These are phyloP conservation scores for Drosophila novamexicana DNA, from an alignment of 1,140 invertebrate genomes.

Conservation along the genomic window DNA sequence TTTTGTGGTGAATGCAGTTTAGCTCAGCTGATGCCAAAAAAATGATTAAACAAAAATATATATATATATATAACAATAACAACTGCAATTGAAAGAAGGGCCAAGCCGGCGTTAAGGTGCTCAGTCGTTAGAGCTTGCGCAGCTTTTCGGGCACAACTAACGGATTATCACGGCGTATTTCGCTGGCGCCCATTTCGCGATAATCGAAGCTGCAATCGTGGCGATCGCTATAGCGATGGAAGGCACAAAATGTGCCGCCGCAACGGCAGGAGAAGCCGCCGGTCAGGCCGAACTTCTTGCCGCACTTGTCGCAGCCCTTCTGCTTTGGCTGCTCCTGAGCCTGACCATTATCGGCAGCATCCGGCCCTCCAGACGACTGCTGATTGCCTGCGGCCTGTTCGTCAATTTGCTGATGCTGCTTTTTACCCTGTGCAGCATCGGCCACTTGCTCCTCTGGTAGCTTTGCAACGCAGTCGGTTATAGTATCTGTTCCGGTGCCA, in stretches of 20 bases:
- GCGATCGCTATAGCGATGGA: conserved; percentile 70
- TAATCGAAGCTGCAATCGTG: conserved; percentile 71
- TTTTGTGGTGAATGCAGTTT: conserved; percentile 1
- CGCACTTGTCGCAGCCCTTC: conserved; percentile 64
- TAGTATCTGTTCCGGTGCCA: neutral
- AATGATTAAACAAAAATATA: conserved; percentile 20
- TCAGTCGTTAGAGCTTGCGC: conserved; percentile 39
- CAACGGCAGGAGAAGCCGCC: conserved; percentile 65
- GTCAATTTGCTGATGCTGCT: conserved; percentile 10
- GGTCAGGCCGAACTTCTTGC: conserved; percentile 64
- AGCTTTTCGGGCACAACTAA: conserved; percentile 52
- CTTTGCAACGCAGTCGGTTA: neutral
- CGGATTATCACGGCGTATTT: conserved; percentile 70
- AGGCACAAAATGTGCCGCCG: conserved; percentile 55
- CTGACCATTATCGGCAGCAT: neutral
- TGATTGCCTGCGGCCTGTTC: conserved; percentile 1
- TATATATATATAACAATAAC: conserved; percentile 16
- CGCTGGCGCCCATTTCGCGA: conserved; percentile 58
- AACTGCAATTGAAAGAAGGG: conserved; percentile 15
- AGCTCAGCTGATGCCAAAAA: conserved; percentile 14
- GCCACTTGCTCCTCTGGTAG: neutral
- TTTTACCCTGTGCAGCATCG: conserved; percentile 3
- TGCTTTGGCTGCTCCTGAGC: conserved; percentile 14
- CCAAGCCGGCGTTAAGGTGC: conserved; percentile 3
- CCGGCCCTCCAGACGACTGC: neutral